Percentiles rank a stretch among this genome's conserved stretches.
These are phyloP conservation scores for Vanacampus margaritifer DNA, from an alignment of 2,113 vertebrate species.

Conservation along the genomic window DNA sequence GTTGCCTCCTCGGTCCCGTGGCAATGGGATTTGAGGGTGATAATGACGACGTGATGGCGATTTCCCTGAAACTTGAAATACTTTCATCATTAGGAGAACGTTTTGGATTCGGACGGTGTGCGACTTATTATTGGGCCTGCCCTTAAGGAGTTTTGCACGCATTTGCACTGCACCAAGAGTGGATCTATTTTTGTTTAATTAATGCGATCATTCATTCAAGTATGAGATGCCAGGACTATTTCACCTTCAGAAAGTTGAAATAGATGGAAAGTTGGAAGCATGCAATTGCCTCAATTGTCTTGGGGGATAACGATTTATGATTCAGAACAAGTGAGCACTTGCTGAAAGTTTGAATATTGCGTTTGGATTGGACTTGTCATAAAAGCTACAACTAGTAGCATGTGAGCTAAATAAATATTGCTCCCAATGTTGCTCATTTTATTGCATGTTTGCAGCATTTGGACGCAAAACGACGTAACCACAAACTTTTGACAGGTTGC, in stretches of 20 bases:
- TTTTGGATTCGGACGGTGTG: slow-evolving; percentile 37
- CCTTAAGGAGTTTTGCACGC: neutral
- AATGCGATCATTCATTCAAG: no score
- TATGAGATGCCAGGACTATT: no score
- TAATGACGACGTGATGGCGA: slow-evolving; percentile 58
- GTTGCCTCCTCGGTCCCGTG: slow-evolving; percentile 44
- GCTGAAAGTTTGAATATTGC: no score
- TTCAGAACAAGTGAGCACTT: no score
- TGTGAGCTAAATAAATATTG: neutral
- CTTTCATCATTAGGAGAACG: slow-evolving; percentile 46
- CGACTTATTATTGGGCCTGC: neutral
- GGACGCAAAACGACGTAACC: neutral
- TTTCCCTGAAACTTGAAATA: slow-evolving; percentile 62
- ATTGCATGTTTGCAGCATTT: neutral
- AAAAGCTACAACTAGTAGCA: no score
- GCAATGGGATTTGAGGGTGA: slow-evolving; percentile 43
- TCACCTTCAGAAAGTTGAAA: no score
- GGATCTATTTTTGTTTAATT: neutral
- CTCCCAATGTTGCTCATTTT: neutral
- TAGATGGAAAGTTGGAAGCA: no score
- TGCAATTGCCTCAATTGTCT: no score
- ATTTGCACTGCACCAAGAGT: neutral
- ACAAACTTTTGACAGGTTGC: neutral
- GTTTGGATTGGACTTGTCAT: no score
- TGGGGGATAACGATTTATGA: no score